Evolutionary conservation across 2,888 invertebrate genomes (phyloP).

Genomic region (Villa cingulata): DNA sequence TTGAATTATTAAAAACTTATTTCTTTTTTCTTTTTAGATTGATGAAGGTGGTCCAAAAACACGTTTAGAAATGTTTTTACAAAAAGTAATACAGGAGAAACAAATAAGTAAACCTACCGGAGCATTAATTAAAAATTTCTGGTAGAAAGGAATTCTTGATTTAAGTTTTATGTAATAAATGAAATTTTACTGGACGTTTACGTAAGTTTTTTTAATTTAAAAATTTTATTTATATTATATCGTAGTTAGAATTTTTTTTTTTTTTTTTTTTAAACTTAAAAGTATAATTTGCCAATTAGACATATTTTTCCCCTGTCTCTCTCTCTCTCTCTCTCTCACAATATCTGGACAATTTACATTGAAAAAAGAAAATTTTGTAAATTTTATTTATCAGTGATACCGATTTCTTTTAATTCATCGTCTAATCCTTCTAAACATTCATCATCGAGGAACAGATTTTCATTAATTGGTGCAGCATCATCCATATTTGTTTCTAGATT

Average conservation of each 20-base stretch:
- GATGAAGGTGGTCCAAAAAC: slow-evolving; percentile 68
- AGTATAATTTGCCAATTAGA: no score
- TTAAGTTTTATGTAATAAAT: no score
- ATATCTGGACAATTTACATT: no score
- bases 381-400: slow-evolving; percentile 41
- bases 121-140: slow-evolving; percentile 45
- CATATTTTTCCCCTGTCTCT: no score
- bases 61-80: slow-evolving; percentile 62
- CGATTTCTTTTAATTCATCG: slow-evolving; percentile 69
- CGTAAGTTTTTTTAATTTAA: not conserved
- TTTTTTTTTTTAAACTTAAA: no score
- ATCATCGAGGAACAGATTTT: slow-evolving; percentile 81
- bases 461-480: slow-evolving; percentile 70
- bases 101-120: slow-evolving; percentile 56
- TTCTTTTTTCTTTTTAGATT: slow-evolving; percentile 24
- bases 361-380: no score
- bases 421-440: slow-evolving; percentile 67
- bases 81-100: slow-evolving; percentile 48
- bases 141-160: slow-evolving; percentile 30
- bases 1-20: not conserved
- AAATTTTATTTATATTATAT: not conserved
- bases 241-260: no score
- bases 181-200: no score
- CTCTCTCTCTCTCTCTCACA: no score
- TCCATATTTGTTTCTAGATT: slow-evolving; percentile 30